These are phyloP conservation scores for Batillaria attramentaria DNA, from an alignment of 1,140 invertebrate species.

Conservation along the genomic window DNA sequence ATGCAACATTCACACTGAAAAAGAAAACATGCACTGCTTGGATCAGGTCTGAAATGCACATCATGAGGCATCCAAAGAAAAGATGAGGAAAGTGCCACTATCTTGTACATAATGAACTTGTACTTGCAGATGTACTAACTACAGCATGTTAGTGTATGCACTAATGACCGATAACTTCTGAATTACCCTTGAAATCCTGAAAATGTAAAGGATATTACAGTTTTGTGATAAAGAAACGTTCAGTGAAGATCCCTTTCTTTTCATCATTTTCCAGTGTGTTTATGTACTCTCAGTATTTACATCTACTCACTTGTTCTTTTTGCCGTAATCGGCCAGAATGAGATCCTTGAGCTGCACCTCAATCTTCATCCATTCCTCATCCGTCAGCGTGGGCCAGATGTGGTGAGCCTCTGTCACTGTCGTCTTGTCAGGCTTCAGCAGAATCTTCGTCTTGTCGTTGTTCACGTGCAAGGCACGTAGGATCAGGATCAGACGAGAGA, in stretches of 20 bases:
- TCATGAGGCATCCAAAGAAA: too few relatives aligned
- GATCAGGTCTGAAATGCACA: too few relatives aligned
- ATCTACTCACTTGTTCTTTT: conserved; percentile 93
- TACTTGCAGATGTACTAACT: neutral
- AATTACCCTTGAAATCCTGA: too few relatives aligned
- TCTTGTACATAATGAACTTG: too few relatives aligned
- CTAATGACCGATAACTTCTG: too few relatives aligned
- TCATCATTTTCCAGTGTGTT: neutral
- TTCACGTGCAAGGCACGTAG: conserved; percentile 98
- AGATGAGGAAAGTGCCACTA: too few relatives aligned
- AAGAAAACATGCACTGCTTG: too few relatives aligned
- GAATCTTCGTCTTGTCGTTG: conserved; percentile 98
- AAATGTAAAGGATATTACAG: neutral
- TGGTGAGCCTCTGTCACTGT: conserved; percentile 99
- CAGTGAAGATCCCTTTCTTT: neutral
- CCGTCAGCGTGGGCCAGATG: conserved; percentile 97
- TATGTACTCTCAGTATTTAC: neutral
- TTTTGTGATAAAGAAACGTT: neutral
- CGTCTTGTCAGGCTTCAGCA: conserved; percentile 98
- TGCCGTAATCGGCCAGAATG: conserved; percentile 99
- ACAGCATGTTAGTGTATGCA: too few relatives aligned
- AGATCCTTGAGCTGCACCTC: conserved; percentile 99
- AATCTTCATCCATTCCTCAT: conserved; percentile 98
- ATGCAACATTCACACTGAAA: conserved; percentile 94
- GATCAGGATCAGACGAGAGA: conserved; percentile 97